A percentile compares a stretch with the other conserved stretches of the same genome.
Evolutionary conservation across 1,140 invertebrate genomes (phyloP).

Genomic region (Muscidifurax raptorellus): DNA sequence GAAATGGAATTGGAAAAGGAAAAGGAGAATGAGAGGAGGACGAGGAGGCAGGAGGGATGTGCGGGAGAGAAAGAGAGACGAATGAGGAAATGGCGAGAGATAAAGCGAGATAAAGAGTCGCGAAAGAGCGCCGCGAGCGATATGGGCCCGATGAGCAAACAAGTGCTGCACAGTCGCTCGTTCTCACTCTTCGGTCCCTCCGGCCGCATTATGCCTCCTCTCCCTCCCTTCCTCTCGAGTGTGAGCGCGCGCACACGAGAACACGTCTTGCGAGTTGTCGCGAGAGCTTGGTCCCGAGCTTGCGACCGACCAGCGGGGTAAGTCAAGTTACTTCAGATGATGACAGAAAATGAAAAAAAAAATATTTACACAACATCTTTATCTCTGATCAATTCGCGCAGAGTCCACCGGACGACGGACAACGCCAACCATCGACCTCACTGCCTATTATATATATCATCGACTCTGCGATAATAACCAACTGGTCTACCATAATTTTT

Average conservation of each 20-base stretch:
- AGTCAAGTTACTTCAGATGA: background rate
- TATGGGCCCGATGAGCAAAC: too few relatives aligned
- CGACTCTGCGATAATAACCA: background rate
- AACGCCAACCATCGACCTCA: background rate
- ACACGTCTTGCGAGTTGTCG: background rate
- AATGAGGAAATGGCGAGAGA: conserved; percentile 7
- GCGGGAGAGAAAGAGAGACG: conserved; percentile 56
- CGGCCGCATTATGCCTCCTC: background rate
- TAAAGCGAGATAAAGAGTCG: background rate
- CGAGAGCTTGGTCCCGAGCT: background rate
- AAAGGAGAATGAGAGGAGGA: conserved; percentile 53
- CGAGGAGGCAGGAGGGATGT: conserved; percentile 37
- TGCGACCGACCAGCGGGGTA: background rate
- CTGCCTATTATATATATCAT: too few relatives aligned
- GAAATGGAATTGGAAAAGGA: conserved; percentile 47
- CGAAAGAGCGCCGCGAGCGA: background rate
- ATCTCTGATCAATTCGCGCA: background rate
- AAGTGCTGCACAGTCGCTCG: too few relatives aligned
- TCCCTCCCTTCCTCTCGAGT: background rate
- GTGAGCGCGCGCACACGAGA: too few relatives aligned
- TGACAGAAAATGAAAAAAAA: background rate
- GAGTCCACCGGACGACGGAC: background rate
- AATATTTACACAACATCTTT: too few relatives aligned
- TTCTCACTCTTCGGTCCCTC: background rate
- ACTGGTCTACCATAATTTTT: background rate